These are phyloP conservation scores for Liopterus haemorrhoidalis DNA, from an alignment of 2,888 invertebrate genomes.

Conservation along the genomic window DNA sequence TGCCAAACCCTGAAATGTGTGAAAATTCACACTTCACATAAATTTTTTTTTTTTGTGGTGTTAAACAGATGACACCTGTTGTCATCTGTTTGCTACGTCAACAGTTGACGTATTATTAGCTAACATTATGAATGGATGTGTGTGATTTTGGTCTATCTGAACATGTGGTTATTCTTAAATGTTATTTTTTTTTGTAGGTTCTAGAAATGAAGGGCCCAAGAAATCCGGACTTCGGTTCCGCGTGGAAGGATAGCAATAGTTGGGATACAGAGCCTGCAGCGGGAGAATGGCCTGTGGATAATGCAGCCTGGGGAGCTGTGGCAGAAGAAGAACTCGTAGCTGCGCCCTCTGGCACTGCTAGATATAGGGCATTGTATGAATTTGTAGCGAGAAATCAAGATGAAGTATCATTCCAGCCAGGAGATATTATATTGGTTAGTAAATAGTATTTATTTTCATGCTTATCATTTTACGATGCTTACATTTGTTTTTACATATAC, in stretches of 20 bases:
- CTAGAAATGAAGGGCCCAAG: slow-evolving; percentile 50
- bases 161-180: too few relatives aligned
- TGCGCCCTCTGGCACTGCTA: slow-evolving; percentile 51
- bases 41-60: neutral
- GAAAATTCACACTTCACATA: too few relatives aligned
- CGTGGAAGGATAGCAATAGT: slow-evolving; percentile 57
- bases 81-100: too few relatives aligned
- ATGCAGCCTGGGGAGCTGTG: slow-evolving; percentile 33
- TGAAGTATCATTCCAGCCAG: slow-evolving; percentile 88
- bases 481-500: neutral
- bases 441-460: neutral
- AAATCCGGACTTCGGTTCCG: slow-evolving; percentile 46
- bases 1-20: too few relatives aligned
- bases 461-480: neutral
- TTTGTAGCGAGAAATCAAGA: slow-evolving; percentile 88
- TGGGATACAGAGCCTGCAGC: slow-evolving; percentile 50
- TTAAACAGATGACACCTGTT: slow-evolving; percentile 15
- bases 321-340: slow-evolving; percentile 32
- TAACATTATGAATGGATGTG: too few relatives aligned
- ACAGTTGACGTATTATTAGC: too few relatives aligned
- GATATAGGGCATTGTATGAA: slow-evolving; percentile 88
- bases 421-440: slow-evolving; percentile 80
- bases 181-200: slow-evolving; percentile 38
- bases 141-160: too few relatives aligned
- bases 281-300: slow-evolving; percentile 50